Evolutionary conservation across 2,888 invertebrate genomes (phyloP).

Genomic region (Neocrepidodera transversa): DNA sequence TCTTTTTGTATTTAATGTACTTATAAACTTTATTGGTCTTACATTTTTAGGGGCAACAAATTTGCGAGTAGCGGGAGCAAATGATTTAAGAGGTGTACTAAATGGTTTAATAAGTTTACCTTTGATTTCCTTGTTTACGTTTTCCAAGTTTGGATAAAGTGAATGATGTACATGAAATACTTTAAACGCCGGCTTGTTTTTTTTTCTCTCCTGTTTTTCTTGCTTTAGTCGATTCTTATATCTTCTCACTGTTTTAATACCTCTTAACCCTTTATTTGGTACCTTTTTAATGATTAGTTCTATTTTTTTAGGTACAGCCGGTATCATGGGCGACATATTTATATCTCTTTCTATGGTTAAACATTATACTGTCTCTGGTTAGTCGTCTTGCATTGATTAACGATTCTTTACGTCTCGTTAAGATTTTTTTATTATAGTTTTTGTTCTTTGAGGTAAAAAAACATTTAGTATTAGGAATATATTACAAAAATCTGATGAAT

Average conservation of each 20-base stretch:
- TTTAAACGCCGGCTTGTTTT: slow-evolving; percentile 53
- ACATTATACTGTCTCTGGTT: slow-evolving; percentile 34
- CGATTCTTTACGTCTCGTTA: slow-evolving; percentile 20
- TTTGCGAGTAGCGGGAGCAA: slow-evolving; percentile 65
- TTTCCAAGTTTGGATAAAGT: slow-evolving; percentile 43
- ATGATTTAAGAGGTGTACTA: no score
- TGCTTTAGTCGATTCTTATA: slow-evolving; percentile 45
- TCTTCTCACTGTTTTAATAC: slow-evolving; percentile 51
- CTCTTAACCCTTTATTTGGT: slow-evolving; percentile 42
- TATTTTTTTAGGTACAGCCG: slow-evolving; percentile 21
- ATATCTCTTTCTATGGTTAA: slow-evolving; percentile 32
- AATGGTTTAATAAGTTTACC: slow-evolving; percentile 45
- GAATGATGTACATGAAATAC: slow-evolving; percentile 44
- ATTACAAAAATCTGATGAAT: no score
- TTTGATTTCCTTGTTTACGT: slow-evolving; percentile 48
- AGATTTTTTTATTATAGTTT: slow-evolving; percentile 34
- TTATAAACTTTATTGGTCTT: slow-evolving; percentile 46
- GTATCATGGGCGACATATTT: slow-evolving; percentile 36
- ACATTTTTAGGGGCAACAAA: slow-evolving; percentile 63
- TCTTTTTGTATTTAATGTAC: no score
- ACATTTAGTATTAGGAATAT: no score
- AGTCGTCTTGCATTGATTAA: slow-evolving; percentile 27
- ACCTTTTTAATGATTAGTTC: background rate
- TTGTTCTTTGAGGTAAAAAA: no score
- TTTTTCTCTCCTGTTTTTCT: slow-evolving; percentile 41